Base-by-base conservation (phyloP, 2,797 vertebrate species). In the Hybognathus amarus region DNA sequence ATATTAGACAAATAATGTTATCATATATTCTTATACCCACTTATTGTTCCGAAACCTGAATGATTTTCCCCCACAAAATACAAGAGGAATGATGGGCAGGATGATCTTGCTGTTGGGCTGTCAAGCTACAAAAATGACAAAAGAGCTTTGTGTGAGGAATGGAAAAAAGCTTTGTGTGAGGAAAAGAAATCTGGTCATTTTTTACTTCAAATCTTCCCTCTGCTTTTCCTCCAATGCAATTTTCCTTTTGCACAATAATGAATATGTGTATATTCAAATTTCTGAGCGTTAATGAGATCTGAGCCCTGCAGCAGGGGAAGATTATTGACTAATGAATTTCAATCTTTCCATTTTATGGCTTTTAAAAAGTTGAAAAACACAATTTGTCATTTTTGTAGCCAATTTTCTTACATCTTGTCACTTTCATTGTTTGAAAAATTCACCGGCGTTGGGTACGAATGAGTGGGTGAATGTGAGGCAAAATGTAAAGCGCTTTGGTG, bases 91-190 rank as follows among this genome's bases (percentile, higher is more conserved):
- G 27, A 74, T 54, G 22, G 10, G 6, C 38, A 27, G 42, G 38
- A 74, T 22, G 30, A 18, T 18, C 24, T 47, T 4, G 15, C 4
- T 75, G 33, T 75, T 33, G 17, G 27, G 12, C 20, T 56, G 20
- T 38, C 71, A 56, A 75, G 50, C 45, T 52, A 13, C 18, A 40
- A 38, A 74, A 75, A 56, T 38, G 27, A 74, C 50, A 56, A 75
- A 38, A 56, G 50, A 38, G 30, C 5, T 56, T 74, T 74, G 20
- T 38, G 20, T 74, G 47, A n/a, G 20, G 12, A 56, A 36, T n/a
- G 45, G 20, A 56, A 75, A n/a, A 54, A 33, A 24, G 30, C 5
- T 54, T 54, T 74, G 20, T 36, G 71, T 74, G 47, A n/a, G 20
- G 6, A 38, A 22, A 52, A 75, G 30, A 36, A 71, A 71, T 30